Evolutionary conservation across 53 echinoderm and acorn worm species (phyloP).

Genomic region (Paracentrotus lividus): DNA sequence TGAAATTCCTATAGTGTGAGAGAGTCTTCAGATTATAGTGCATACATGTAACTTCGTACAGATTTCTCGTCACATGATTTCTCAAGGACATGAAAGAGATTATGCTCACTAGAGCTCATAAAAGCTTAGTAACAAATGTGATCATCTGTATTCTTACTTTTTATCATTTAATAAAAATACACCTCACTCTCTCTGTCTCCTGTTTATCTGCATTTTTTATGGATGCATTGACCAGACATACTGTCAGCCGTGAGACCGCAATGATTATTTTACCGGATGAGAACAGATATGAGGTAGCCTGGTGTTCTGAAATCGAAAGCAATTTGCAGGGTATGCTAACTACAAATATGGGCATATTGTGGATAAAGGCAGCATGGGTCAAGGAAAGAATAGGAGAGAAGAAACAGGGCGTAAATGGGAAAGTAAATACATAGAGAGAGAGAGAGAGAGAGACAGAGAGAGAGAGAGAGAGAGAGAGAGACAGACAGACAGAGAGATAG

Average conservation of each 20-base stretch:
- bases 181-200: not conserved
- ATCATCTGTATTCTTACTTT: conserved; percentile 25
- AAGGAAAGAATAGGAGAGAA: not conserved
- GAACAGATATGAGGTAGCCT: conserved; percentile 35
- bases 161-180: conserved; percentile 10
- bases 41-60: not conserved
- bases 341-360: conserved; percentile 50
- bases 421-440: not conserved
- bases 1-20: not conserved
- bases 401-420: too few relatives aligned
- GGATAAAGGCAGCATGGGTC: conserved; percentile 25
- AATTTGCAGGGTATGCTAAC: conserved; percentile 53
- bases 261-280: conserved; percentile 54
- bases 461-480: not conserved
- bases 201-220: conserved; percentile 38
- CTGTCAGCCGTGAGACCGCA: conserved; percentile 44
- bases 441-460: not conserved
- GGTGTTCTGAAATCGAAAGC: conserved; percentile 42
- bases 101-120: not conserved
- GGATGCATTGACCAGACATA: conserved; percentile 42
- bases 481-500: not conserved
- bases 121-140: not conserved
- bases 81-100: not conserved
- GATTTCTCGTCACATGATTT: not conserved
- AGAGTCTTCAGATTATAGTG: not conserved